These are phyloP conservation scores for Spea hammondii DNA, from an alignment of 2,797 vertebrate species.

Conservation along the genomic window DNA sequence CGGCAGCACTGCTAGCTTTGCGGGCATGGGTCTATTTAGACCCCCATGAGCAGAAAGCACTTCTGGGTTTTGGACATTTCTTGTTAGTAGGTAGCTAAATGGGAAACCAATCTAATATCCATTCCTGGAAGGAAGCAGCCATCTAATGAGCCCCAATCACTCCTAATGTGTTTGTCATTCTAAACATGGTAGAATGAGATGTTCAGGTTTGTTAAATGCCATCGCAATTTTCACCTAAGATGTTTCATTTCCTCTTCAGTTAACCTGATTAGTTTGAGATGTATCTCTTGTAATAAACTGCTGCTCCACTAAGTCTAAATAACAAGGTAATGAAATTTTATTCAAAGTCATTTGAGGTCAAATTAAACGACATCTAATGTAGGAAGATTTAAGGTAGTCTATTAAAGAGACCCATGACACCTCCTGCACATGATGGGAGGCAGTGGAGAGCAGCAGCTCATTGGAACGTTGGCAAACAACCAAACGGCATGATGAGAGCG, in stretches of 20 bases:
- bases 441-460: not conserved
- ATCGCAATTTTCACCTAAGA: slow-evolving; percentile 14
- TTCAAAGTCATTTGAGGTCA: slow-evolving; percentile 31
- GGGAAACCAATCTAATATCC: no score
- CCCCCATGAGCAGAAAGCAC: no score
- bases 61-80: no score
- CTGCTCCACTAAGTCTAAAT: slow-evolving; percentile 20
- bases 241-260: not conserved
- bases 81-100: no score
- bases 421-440: slow-evolving; percentile 2
- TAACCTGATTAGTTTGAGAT: slow-evolving; percentile 18
- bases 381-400: slow-evolving; percentile 18
- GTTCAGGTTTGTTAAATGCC: no score
- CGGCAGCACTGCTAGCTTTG: no score
- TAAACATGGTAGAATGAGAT: not conserved
- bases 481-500: not conserved
- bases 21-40: no score
- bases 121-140: not conserved
- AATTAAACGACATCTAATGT: slow-evolving; percentile 27
- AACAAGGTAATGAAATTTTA: slow-evolving; percentile 29
- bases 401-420: slow-evolving; percentile 19
- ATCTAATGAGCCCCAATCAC: not conserved
- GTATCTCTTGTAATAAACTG: slow-evolving; percentile 23
- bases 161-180: not conserved
- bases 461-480: slow-evolving; percentile 3